Conservation (phyloP, 2,113 vertebrate species). For the Micromys minutus region DNA sequence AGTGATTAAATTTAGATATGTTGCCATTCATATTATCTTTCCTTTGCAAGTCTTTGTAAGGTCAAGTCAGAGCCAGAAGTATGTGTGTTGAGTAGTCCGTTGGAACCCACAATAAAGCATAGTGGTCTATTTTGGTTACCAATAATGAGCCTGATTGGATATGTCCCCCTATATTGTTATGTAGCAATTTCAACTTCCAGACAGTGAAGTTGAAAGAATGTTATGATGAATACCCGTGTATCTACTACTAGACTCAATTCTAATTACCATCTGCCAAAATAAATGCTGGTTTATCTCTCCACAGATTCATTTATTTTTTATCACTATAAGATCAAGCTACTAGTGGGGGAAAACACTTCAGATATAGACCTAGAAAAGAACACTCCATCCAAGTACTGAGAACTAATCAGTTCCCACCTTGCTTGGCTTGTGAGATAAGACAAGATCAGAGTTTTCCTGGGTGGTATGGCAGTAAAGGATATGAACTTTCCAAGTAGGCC, state of each 20-base stretch:
- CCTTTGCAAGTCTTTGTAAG: conserved; percentile 11
- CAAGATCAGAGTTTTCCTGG: not conserved
- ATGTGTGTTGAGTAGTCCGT: not conserved
- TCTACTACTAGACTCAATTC: not conserved
- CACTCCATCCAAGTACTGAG: not conserved
- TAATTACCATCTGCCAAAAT: not conserved
- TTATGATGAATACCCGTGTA: not conserved
- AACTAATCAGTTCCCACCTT: not conserved
- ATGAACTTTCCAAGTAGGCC: not conserved
- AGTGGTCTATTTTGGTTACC: not conserved
- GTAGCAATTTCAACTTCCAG: conserved; percentile 24
- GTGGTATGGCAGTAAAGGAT: not conserved
- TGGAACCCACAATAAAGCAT: not conserved
- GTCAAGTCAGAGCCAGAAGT: conserved; percentile 1
- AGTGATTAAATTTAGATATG: not conserved
- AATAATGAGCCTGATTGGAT: not conserved
- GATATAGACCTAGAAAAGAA: not conserved
- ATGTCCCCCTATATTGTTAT: not conserved
- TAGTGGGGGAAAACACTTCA: not conserved
- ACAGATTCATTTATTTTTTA: not conserved
- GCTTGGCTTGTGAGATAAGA: not conserved
- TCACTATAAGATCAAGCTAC: not conserved
- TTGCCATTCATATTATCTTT: not conserved
- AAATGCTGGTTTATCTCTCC: not conserved
- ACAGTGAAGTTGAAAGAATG: not conserved